Conservation (phyloP, 2,113 vertebrate species). For the Glaucomys volans region DNA sequence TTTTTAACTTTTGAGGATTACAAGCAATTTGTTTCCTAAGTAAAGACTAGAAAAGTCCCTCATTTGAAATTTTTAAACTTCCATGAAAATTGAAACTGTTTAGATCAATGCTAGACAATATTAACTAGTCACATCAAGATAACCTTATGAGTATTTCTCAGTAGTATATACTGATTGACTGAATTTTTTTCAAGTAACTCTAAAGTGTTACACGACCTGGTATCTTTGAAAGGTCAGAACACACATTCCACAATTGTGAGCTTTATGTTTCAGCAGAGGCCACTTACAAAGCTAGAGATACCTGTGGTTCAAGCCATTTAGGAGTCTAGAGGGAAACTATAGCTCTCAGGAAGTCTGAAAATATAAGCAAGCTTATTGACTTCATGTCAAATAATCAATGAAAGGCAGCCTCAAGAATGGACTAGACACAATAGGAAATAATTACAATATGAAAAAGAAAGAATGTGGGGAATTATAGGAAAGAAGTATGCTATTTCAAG, state of each 20-base stretch:
- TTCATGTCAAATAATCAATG: not conserved
- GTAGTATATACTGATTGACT: not conserved
- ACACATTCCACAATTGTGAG: not conserved
- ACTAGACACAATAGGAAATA: not conserved
- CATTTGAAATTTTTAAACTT: slow-evolving; percentile 21
- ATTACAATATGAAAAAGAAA: slow-evolving; percentile 9
- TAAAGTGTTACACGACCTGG: not conserved
- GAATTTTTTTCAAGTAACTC: not conserved
- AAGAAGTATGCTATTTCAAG: slow-evolving; percentile 46
- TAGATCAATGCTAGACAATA: not conserved
- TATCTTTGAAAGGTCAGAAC: not conserved
- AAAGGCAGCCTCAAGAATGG: not conserved
- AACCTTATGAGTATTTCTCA: not conserved
- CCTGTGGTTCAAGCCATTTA: not conserved
- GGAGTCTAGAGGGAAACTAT: not conserved
- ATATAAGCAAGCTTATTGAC: not conserved
- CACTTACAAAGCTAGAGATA: not conserved
- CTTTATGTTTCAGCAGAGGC: not conserved
- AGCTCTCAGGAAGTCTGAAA: not conserved
- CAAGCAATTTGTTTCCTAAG: not conserved
- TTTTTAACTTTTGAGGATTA: not conserved
- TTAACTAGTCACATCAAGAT: not conserved
- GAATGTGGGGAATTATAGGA: not conserved
- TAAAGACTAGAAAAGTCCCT: not conserved
- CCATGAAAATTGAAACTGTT: not conserved